These are phyloP conservation scores for Oncorhynchus tshawytscha DNA, from an alignment of 2,113 vertebrate species.

Conservation along the genomic window DNA sequence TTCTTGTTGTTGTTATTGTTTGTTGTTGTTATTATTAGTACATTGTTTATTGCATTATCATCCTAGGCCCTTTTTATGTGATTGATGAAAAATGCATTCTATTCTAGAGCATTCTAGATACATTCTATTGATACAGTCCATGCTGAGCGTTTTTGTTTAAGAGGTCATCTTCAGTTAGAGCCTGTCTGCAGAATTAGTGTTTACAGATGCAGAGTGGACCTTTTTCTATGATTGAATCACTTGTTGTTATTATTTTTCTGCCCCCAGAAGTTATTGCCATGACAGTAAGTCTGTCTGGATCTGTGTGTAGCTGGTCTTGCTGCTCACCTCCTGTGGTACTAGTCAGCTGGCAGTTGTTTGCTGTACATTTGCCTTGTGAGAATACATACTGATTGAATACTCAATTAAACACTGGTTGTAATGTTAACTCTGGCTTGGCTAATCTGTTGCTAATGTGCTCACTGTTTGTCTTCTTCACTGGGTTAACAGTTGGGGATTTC, in stretches of 20 bases:
- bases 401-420: constrained; percentile 72
- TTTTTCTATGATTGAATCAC: constrained; percentile 15
- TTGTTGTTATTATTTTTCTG: constrained; percentile 33
- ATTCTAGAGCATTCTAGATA: background rate
- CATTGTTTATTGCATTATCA: constrained; percentile 34
- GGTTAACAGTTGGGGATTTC: background rate
- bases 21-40: constrained; percentile 4
- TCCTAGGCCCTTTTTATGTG: constrained; percentile 44
- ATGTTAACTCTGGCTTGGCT: constrained; percentile 39
- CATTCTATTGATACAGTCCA: too few relatives aligned
- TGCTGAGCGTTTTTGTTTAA: constrained; percentile 9
- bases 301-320: constrained; percentile 18
- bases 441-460: constrained; percentile 17
- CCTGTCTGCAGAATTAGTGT: constrained; percentile 52
- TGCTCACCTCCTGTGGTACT: constrained; percentile 49
- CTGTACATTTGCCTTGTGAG: constrained; percentile 74
- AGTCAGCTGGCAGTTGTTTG: constrained; percentile 49
- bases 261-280: constrained; percentile 49
- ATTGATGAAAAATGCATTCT: constrained; percentile 43
- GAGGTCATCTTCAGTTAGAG: constrained; percentile 58
- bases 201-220: constrained; percentile 32
- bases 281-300: constrained; percentile 27
- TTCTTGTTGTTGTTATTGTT: constrained; percentile 58
- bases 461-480: too few relatives aligned
- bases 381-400: constrained; percentile 64